phyloP scores from a whole-genome alignment of 2,113 vertebrate species.

The Anguilla rostrata region DNA sequence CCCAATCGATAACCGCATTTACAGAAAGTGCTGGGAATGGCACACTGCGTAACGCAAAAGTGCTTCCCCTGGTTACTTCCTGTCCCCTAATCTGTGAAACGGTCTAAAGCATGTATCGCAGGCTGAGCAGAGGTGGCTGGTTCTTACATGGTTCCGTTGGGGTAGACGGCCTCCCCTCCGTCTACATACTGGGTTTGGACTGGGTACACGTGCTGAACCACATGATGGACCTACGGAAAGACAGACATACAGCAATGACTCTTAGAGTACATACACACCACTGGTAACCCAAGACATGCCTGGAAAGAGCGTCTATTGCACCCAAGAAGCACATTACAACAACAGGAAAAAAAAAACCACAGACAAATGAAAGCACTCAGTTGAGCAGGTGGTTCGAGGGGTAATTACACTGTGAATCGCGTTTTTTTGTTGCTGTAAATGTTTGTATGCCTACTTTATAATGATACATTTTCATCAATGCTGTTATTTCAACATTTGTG shows the following conservation, averaged over 20 bases:
- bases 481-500: no score
- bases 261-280: background rate
- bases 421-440: no score
- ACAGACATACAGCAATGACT: constrained; percentile 19
- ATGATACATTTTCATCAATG: no score
- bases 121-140: background rate
- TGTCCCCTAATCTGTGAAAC: background rate
- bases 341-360: no score
- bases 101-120: background rate
- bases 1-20: no score
- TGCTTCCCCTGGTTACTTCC: background rate
- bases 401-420: no score
- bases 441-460: no score
- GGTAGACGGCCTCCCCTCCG: constrained; percentile 85
- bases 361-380: no score
- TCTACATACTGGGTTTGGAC: constrained; percentile 94
- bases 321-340: no score
- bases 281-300: background rate
- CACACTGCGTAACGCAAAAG: background rate
- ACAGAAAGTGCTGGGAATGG: no score
- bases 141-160: constrained; percentile 92
- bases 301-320: background rate
- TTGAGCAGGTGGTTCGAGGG: no score
- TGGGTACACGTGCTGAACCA: constrained; percentile 86
- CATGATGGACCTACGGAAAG: constrained; percentile 77